Evolutionary conservation across 2,888 invertebrate genomes (phyloP).

Genomic region (Crematogaster levior): DNA sequence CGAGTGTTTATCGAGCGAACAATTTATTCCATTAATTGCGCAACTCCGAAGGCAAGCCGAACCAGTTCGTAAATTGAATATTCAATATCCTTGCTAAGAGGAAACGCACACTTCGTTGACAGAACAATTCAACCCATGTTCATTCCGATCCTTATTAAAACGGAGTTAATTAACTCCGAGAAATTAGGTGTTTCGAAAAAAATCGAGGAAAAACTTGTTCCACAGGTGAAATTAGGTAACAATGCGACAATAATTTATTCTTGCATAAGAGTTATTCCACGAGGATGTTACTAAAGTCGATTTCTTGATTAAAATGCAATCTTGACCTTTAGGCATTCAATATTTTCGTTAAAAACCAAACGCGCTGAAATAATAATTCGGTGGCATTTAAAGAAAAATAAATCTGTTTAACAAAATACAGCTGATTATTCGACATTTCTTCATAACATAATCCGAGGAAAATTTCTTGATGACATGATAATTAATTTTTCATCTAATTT

Average conservation of each 20-base stretch:
- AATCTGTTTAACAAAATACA: too few relatives aligned
- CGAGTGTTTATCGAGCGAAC: not conserved
- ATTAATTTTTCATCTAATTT: too few relatives aligned
- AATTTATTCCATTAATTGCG: not conserved
- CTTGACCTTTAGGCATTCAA: not conserved
- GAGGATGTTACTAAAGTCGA: not conserved
- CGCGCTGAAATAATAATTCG: not conserved
- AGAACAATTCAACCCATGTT: not conserved
- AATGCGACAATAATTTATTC: not conserved
- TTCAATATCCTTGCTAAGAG: not conserved
- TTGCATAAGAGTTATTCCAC: not conserved
- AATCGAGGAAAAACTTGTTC: not conserved
- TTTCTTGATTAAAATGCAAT: conserved; percentile 1
- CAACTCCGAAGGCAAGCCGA: not conserved
- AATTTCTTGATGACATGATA: too few relatives aligned
- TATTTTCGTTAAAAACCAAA: not conserved
- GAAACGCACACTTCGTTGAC: not conserved
- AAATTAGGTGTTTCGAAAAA: not conserved
- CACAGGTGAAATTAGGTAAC: not conserved
- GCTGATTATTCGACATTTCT: too few relatives aligned
- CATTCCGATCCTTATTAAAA: not conserved
- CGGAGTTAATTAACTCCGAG: not conserved
- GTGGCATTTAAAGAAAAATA: too few relatives aligned
- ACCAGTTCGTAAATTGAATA: not conserved
- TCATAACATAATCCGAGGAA: too few relatives aligned